Evolutionary conservation across 2,888 invertebrate genomes (phyloP).

Genomic region (Baccha elongata): DNA sequence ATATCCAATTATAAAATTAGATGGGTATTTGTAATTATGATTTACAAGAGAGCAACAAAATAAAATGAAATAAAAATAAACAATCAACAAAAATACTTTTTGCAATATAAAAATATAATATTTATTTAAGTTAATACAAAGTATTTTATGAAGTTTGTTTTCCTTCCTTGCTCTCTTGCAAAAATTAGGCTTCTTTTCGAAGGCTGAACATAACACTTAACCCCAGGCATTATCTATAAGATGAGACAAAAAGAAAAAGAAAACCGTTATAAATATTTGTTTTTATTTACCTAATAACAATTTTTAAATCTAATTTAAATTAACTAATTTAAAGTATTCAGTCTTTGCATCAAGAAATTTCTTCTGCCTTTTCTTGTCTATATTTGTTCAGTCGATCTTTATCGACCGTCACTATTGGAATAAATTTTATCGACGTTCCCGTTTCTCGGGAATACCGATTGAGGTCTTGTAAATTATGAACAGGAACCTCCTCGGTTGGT

Average conservation of each 20-base stretch:
- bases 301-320: constrained; percentile 55
- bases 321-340: constrained; percentile 16
- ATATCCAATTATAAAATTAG: no score
- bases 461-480: constrained; percentile 30
- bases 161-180: constrained; percentile 29
- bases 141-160: not conserved
- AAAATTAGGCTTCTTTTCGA: constrained; percentile 2
- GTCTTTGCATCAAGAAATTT: not conserved
- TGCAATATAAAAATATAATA: not conserved
- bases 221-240: constrained; percentile 47
- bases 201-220: constrained; percentile 2
- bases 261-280: constrained; percentile 26
- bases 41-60: no score
- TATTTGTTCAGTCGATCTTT: constrained; percentile 33
- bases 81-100: not conserved
- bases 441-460: constrained; percentile 56
- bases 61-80: no score
- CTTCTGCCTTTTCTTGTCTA: constrained; percentile 8
- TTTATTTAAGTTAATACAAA: not conserved
- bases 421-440: constrained; percentile 54
- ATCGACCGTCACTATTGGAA: constrained; percentile 60
- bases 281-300: constrained; percentile 60
- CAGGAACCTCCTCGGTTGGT: constrained; percentile 19
- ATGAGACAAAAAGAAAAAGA: constrained; percentile 27
- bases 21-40: no score